These are phyloP conservation scores for Diachasmimorpha longicaudata DNA, from an alignment of 1,140 invertebrate species.

Conservation along the genomic window DNA sequence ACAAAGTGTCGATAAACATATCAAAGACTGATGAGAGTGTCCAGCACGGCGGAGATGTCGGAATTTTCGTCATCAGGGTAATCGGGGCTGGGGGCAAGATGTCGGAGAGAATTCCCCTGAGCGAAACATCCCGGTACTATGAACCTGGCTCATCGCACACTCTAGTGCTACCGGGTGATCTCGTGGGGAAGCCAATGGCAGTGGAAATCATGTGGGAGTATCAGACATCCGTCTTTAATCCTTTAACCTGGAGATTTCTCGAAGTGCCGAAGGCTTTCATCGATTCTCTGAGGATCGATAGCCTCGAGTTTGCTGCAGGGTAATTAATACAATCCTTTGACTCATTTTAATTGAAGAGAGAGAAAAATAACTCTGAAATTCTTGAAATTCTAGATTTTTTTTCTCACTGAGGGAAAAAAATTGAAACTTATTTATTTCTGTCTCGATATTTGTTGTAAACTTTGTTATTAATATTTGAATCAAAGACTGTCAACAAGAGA, in stretches of 20 bases:
- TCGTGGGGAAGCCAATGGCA: conserved; percentile 69
- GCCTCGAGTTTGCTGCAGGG: conserved; percentile 71
- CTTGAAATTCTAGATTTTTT: too few species aligned
- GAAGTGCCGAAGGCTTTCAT: conserved; percentile 74
- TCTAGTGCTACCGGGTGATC: conserved; percentile 70
- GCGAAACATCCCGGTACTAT: conserved; percentile 65
- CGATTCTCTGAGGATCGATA: conserved; percentile 73
- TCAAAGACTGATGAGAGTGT: conserved; percentile 75
- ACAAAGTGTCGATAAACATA: conserved; percentile 75
- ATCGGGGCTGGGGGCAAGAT: conserved; percentile 68
- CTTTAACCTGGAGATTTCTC: conserved; percentile 81
- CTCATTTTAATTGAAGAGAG: too few species aligned
- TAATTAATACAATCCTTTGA: conserved; percentile 44
- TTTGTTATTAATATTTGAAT: too few species aligned
- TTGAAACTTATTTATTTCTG: too few species aligned
- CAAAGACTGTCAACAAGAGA: too few species aligned
- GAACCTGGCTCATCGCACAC: conserved; percentile 76
- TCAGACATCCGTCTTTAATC: conserved; percentile 78
- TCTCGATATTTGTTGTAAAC: not conserved
- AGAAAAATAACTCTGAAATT: too few species aligned
- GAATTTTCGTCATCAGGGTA: conserved; percentile 72
- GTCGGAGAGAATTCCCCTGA: conserved; percentile 67
- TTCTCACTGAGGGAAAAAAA: too few species aligned
- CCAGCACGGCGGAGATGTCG: conserved; percentile 79
- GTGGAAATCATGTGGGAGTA: conserved; percentile 80